phyloP scores from a whole-genome alignment of 2,888 invertebrate species.

The Loripinus fragilis region DNA sequence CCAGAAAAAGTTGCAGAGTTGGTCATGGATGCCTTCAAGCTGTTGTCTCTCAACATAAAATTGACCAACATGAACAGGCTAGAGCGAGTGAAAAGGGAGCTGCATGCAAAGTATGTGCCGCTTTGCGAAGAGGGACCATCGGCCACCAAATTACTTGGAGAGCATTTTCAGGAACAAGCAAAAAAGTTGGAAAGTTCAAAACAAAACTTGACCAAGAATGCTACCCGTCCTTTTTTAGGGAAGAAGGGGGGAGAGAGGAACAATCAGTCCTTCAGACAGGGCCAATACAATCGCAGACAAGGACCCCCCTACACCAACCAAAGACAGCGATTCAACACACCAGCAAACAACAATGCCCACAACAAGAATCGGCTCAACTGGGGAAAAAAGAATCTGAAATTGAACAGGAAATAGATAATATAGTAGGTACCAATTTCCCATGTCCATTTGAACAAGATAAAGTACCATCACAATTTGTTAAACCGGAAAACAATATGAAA shows the following conservation, averaged over 20 bases:
- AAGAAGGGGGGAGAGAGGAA: constrained; percentile 19
- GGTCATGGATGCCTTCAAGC: constrained; percentile 27
- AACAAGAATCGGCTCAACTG: too few species aligned
- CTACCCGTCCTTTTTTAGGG: constrained; percentile 21
- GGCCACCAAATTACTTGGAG: constrained; percentile 30
- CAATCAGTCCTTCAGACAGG: too few species aligned
- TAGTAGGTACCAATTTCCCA: too few species aligned
- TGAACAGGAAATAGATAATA: constrained; percentile 1
- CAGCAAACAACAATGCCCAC: too few species aligned
- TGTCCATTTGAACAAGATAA: too few species aligned
- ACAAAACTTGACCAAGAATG: not conserved
- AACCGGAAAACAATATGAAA: too few species aligned
- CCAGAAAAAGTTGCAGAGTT: not conserved
- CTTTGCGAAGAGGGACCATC: constrained; percentile 26
- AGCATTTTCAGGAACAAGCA: constrained; percentile 20
- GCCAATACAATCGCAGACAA: too few species aligned
- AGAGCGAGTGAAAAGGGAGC: constrained; percentile 27
- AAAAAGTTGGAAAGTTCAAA: constrained; percentile 3
- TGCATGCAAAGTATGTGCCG: constrained; percentile 16
- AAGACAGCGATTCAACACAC: too few species aligned
- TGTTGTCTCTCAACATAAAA: constrained; percentile 18
- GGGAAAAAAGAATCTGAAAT: too few species aligned
- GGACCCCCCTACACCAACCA: not conserved
- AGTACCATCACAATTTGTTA: too few species aligned
- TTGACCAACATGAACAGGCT: too few species aligned